These are phyloP conservation scores for Tragelaphus buxtoni DNA, from an alignment of 2,113 vertebrate genomes.

Conservation along the genomic window DNA sequence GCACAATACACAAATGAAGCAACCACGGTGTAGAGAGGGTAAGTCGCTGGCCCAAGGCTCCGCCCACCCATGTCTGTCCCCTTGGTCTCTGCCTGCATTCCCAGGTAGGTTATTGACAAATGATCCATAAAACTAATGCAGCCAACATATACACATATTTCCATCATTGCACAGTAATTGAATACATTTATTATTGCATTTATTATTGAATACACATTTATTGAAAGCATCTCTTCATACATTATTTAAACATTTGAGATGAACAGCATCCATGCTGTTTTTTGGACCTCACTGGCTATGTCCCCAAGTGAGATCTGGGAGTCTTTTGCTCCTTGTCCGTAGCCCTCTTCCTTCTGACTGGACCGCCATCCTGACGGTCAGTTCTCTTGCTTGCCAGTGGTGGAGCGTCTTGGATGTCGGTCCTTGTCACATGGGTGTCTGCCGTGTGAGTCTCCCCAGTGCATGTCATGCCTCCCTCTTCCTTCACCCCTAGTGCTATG, in stretches of 20 bases:
- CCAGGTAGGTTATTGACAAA: background rate
- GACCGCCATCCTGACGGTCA: background rate
- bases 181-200: background rate
- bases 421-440: accelerated
- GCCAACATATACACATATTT: background rate
- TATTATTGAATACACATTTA: background rate
- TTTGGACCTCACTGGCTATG: background rate
- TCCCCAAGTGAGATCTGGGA: background rate
- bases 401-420: background rate
- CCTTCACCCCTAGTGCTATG: no score
- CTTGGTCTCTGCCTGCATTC: background rate
- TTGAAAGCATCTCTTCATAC: background rate
- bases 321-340: no score
- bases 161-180: background rate
- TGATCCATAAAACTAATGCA: background rate
- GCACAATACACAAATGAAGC: background rate
- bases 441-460: no score
- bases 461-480: background rate
- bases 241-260: background rate
- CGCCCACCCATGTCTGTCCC: background rate
- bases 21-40: background rate
- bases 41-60: background rate
- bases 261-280: background rate
- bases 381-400: background rate
- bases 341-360: background rate